Percentiles rank a stretch among this genome's conserved stretches.
Evolutionary conservation across 1,140 invertebrate species (phyloP).

Genomic region (Holcopasites calliopsidis): DNA sequence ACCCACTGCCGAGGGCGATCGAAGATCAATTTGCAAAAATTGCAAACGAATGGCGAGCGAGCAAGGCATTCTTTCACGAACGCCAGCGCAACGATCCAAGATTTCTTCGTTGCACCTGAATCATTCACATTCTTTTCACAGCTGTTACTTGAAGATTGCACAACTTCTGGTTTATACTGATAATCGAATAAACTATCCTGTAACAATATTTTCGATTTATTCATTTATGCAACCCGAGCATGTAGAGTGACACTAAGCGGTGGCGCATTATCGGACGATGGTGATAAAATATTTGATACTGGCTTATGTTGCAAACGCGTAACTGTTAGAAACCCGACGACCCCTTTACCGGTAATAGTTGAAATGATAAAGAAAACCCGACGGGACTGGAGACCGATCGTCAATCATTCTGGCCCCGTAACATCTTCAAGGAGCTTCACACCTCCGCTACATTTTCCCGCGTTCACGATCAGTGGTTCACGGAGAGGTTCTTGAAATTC

Average conservation of each 20-base stretch:
- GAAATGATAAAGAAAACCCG: too few relatives aligned
- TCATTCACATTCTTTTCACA: constrained; percentile 12
- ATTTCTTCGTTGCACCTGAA: constrained; percentile 25
- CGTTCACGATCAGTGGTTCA: background rate
- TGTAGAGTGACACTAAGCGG: too few relatives aligned
- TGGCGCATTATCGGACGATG: too few relatives aligned
- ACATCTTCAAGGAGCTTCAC: background rate
- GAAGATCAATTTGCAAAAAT: constrained; percentile 61
- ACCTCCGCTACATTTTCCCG: background rate
- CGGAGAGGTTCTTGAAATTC: constrained; percentile 11
- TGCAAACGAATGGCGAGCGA: constrained; percentile 39
- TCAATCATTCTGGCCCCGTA: background rate
- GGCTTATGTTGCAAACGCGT: background rate
- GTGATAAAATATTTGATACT: too few relatives aligned
- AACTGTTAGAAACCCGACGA: background rate
- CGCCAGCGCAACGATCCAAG: background rate
- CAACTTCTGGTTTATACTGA: too few relatives aligned
- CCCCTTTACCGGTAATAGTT: background rate
- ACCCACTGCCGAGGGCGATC: constrained; percentile 51
- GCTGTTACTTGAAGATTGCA: too few relatives aligned
- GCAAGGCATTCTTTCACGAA: constrained; percentile 31
- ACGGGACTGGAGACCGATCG: background rate
- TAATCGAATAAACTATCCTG: too few relatives aligned
- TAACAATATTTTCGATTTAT: too few relatives aligned
- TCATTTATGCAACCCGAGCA: too few relatives aligned